Conservation (phyloP, 1,140 invertebrate species). For the Ceratosolen fusciceps region DNA sequence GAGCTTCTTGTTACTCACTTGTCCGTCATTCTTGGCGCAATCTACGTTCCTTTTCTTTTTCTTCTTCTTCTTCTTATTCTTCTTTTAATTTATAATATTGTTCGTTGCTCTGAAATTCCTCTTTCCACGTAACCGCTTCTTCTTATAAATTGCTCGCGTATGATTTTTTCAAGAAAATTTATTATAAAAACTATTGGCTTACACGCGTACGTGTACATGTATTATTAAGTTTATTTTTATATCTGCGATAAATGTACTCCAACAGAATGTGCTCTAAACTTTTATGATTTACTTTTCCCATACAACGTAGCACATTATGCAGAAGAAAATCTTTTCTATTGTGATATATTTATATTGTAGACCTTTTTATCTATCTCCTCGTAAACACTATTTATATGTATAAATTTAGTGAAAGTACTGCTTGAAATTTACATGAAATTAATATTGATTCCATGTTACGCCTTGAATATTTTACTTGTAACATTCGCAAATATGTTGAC, state of each 20-base stretch:
- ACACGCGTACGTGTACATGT: no score
- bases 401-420: conserved; percentile 2
- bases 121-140: background rate
- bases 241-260: no score
- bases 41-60: background rate
- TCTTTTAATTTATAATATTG: no score
- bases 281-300: no score
- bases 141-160: no score
- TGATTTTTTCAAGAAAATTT: no score
- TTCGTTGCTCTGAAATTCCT: background rate
- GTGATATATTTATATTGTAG: background rate
- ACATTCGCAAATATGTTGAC: background rate
- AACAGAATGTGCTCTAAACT: no score
- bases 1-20: background rate
- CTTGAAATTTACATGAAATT: conserved; percentile 5
- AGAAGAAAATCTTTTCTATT: background rate
- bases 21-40: background rate
- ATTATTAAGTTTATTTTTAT: no score
- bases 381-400: background rate
- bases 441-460: background rate
- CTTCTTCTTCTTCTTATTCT: no score
- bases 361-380: background rate
- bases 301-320: no score
- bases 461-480: background rate
- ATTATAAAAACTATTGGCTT: no score